Conservation (phyloP, 1,140 invertebrate species). For the Papilio aristodemus region DNA sequence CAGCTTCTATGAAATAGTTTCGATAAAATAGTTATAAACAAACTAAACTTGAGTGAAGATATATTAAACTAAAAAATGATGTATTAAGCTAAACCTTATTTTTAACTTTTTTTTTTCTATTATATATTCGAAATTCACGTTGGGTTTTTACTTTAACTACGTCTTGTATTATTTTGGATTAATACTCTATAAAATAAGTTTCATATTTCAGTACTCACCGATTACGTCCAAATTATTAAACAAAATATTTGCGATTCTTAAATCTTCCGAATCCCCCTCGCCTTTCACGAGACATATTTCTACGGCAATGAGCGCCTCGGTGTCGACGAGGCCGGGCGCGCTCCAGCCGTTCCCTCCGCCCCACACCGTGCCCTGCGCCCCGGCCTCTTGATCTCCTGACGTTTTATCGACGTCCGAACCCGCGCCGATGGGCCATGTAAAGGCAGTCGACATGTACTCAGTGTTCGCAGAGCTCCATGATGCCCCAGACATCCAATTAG, state of each 20-base stretch:
- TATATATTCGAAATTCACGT: no score
- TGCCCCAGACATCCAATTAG: conserved; percentile 41
- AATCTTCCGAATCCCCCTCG: conserved; percentile 81
- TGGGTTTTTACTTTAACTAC: no score
- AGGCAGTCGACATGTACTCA: neutral
- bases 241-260: conserved; percentile 91
- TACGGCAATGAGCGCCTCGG: conserved; percentile 92
- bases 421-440: conserved; percentile 29
- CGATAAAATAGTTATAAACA: no score
- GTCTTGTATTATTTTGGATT: neutral
- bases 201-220: conserved; percentile 77
- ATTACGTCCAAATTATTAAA: conserved; percentile 98
- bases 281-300: conserved; percentile 89
- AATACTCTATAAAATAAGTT: neutral
- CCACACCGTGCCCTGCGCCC: conserved; percentile 38
- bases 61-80: no score
- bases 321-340: conserved; percentile 81
- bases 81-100: no score
- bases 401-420: conserved; percentile 40
- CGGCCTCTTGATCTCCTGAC: conserved; percentile 34
- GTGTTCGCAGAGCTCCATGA: conserved; percentile 30
- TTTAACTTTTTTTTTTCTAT: neutral
- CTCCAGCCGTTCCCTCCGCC: conserved; percentile 47
- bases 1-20: no score
- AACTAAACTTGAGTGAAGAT: no score